Evolutionary conservation across 2,888 invertebrate genomes (phyloP).

Genomic region (Ophonus ardosiacus): DNA sequence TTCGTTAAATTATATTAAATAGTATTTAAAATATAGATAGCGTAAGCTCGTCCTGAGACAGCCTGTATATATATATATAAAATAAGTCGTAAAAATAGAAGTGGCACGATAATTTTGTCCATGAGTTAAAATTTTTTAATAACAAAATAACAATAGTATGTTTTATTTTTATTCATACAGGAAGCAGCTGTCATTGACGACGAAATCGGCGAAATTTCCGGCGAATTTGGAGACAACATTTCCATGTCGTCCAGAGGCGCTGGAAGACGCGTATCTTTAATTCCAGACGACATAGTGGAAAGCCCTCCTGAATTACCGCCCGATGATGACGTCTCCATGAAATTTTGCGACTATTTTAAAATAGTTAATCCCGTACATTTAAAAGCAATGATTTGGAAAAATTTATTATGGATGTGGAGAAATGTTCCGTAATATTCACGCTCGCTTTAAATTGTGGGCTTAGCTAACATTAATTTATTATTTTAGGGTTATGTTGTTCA

Average conservation of each 20-base stretch:
- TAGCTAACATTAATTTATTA: background rate
- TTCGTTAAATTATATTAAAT: too few relatives aligned
- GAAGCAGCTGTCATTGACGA: conserved; percentile 83
- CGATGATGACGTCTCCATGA: conserved; percentile 79
- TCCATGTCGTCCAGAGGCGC: conserved; percentile 85
- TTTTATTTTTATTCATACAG: conserved; percentile 70
- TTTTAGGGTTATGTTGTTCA: conserved; percentile 87
- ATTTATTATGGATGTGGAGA: conserved; percentile 90
- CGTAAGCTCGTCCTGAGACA: too few relatives aligned
- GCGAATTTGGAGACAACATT: conserved; percentile 91
- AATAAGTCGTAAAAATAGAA: too few relatives aligned
- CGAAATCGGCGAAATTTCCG: conserved; percentile 87
- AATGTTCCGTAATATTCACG: conserved; percentile 83
- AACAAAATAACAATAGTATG: too few relatives aligned
- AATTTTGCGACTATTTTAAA: conserved; percentile 77
- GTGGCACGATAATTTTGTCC: too few relatives aligned
- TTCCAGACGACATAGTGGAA: conserved; percentile 74
- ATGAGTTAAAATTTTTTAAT: too few relatives aligned
- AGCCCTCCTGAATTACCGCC: conserved; percentile 82
- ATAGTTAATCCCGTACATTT: conserved; percentile 85
- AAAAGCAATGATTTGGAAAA: conserved; percentile 92
- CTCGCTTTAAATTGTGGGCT: background rate
- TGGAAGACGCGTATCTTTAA: conserved; percentile 80
- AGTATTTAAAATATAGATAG: too few relatives aligned
- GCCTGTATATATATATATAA: too few relatives aligned